Conservation (phyloP, 2,797 vertebrate genomes). For the Rhynchotus rufescens region DNA sequence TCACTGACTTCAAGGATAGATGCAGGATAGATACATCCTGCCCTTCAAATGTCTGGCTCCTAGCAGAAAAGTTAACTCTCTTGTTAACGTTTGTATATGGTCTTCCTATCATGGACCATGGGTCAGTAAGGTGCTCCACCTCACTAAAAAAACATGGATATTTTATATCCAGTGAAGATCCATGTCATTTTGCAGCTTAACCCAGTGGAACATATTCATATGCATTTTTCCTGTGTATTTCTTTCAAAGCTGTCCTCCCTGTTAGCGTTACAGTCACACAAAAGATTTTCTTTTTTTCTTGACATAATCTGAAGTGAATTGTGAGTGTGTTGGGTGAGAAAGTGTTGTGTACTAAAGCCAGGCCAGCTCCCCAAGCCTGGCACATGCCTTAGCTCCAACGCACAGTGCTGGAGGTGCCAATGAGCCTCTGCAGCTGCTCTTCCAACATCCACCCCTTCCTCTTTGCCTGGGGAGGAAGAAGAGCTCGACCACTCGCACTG, state of each 20-base stretch:
- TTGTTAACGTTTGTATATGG: neutral
- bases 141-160: neutral
- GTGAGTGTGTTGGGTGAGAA: neutral
- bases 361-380: neutral
- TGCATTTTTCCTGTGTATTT: neutral
- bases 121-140: neutral
- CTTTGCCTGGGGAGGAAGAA: neutral
- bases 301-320: neutral
- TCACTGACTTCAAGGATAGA: neutral
- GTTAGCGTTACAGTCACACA: neutral
- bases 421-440: neutral
- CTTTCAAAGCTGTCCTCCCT: neutral
- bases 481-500: neutral
- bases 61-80: neutral
- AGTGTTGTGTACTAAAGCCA: neutral
- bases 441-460: neutral
- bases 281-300: neutral
- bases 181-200: neutral
- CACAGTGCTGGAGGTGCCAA: neutral
- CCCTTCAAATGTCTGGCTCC: neutral
- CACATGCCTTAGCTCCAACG: accelerated
- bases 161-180: neutral
- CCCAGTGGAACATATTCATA: neutral
- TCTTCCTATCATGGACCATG: neutral
- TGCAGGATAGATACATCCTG: neutral